phyloP scores from a whole-genome alignment of 2,797 vertebrate species.

The Crocidura indochinensis region DNA sequence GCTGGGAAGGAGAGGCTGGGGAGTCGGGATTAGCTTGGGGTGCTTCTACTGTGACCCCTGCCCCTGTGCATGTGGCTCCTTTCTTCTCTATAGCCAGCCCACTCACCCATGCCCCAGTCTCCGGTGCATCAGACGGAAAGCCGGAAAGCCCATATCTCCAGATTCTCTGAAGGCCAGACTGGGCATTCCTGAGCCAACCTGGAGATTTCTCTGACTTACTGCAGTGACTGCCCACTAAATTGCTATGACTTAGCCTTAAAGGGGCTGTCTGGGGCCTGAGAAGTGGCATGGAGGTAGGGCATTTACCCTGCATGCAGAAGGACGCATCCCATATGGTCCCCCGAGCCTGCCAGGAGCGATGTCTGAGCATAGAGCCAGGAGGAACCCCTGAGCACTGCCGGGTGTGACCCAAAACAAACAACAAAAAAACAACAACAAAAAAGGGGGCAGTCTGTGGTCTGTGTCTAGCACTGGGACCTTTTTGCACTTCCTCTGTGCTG shows the following conservation, averaged over 20 bases:
- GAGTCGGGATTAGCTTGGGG: accelerated
- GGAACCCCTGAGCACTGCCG: no score
- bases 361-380: no score
- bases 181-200: not conserved
- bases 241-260: conserved; percentile 11
- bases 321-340: no score
- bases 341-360: no score
- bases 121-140: no score
- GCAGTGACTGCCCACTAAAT: not conserved
- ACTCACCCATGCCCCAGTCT: no score
- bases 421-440: no score
- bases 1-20: not conserved
- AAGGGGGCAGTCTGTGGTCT: not conserved
- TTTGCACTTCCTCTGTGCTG: not conserved
- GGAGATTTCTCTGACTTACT: not conserved
- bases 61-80: not conserved
- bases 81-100: not conserved
- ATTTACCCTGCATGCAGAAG: no score
- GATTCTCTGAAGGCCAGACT: no score
- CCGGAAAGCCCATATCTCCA: no score
- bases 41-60: accelerated
- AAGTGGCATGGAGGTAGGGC: no score
- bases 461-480: not conserved
- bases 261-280: not conserved
- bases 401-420: no score